Percentiles rank a stretch among this genome's conserved stretches.
Evolutionary conservation across 2,797 vertebrate species (phyloP).

Genomic region (Pantherophis alleghaniensis): DNA sequence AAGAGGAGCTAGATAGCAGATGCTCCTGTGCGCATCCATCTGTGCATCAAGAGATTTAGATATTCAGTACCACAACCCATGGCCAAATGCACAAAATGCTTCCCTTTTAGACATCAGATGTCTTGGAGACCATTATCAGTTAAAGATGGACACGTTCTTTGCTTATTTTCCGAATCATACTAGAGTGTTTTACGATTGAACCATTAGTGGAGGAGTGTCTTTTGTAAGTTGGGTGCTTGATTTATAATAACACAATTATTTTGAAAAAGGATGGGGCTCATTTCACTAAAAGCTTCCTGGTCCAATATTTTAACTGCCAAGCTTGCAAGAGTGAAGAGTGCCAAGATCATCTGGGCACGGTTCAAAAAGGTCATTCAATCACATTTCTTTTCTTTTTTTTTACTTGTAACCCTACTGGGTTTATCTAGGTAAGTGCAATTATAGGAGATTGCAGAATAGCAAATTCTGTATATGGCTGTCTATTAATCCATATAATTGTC

Average conservation of each 20-base stretch:
- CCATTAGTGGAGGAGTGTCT: background rate
- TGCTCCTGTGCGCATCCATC: background rate
- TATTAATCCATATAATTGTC: background rate
- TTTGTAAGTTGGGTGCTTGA: background rate
- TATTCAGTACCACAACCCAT: background rate
- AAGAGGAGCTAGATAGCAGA: background rate
- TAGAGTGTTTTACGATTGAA: background rate
- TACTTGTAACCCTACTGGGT: background rate
- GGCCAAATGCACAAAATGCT: background rate
- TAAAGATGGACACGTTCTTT: background rate
- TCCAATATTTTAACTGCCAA: background rate
- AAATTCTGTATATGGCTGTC: background rate
- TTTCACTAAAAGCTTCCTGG: background rate
- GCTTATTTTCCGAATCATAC: background rate
- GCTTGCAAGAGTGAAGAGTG: background rate
- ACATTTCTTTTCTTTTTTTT: no score
- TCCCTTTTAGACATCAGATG: background rate
- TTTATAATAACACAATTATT: background rate
- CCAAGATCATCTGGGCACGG: fast-evolving
- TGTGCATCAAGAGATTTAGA: background rate
- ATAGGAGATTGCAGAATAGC: background rate
- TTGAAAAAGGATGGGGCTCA: background rate
- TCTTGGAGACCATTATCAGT: background rate
- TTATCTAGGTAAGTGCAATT: background rate
- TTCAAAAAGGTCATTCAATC: fast-evolving